phyloP scores from a whole-genome alignment of 2,113 vertebrate genomes.

The Raja brachyura region DNA sequence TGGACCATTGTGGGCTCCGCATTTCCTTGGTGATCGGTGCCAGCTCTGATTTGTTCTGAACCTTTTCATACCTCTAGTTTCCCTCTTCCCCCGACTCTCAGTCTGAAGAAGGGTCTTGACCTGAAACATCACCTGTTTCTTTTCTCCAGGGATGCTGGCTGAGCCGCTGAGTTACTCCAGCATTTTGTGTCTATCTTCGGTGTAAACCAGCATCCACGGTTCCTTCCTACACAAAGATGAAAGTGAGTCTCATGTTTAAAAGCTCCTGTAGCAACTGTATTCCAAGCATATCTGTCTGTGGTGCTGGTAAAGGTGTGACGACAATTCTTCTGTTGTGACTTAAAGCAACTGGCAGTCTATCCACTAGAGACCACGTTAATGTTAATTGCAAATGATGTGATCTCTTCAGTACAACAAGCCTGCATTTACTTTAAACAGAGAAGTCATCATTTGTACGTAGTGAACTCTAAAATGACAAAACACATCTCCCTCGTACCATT shows the following conservation, averaged over 20 bases:
- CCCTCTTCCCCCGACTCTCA: no score
- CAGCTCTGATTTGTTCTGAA: no score
- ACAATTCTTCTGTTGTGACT: not conserved
- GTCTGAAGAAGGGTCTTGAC: no score
- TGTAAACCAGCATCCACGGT: no score
- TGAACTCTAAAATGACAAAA: not conserved
- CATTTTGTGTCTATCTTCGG: no score
- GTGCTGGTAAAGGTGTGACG: not conserved
- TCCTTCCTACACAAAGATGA: not conserved
- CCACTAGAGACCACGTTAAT: not conserved
- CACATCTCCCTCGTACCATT: not conserved
- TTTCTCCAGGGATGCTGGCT: no score
- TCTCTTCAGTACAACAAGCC: not conserved
- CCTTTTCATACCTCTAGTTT: no score
- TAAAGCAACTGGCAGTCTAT: not conserved
- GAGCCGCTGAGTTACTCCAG: no score
- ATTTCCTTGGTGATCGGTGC: no score
- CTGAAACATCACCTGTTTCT: no score
- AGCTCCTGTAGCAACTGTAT: not conserved
- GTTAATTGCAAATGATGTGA: constrained; percentile 3
- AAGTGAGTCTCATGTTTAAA: not conserved
- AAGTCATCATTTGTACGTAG: not conserved
- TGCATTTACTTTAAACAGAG: not conserved
- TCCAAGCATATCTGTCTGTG: not conserved
- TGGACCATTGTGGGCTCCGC: no score